phyloP scores from a whole-genome alignment of 2,113 vertebrate species.

The Echinops telfairi region DNA sequence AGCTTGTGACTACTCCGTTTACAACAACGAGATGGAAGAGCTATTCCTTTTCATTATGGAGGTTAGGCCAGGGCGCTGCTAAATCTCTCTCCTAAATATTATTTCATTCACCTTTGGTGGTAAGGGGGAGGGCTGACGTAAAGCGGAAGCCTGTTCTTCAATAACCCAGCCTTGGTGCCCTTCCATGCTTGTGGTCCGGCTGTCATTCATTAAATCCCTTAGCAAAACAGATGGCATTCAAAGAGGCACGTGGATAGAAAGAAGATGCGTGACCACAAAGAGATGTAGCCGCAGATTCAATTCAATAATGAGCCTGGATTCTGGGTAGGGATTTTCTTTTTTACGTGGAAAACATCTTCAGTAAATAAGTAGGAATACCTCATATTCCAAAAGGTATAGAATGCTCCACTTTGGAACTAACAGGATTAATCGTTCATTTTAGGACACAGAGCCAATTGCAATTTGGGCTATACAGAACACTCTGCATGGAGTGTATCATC shows the following conservation, averaged over 20 bases:
- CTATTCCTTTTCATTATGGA: slow-evolving; percentile 55
- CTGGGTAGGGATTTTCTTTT: slow-evolving; percentile 2
- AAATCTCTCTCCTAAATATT: slow-evolving; percentile 53
- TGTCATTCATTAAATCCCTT: slow-evolving; percentile 53
- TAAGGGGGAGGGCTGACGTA: not conserved
- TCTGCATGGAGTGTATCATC: not conserved
- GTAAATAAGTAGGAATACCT: slow-evolving; percentile 48
- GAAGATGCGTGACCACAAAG: slow-evolving; percentile 36
- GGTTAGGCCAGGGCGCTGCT: slow-evolving; percentile 43
- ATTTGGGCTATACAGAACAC: not conserved
- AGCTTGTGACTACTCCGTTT: slow-evolving; percentile 63
- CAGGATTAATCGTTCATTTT: slow-evolving; percentile 63
- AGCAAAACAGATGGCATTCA: slow-evolving; percentile 42
- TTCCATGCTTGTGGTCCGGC: not conserved
- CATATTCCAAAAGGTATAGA: not conserved
- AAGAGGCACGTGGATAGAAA: slow-evolving; percentile 1
- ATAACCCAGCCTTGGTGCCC: not conserved
- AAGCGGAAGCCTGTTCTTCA: slow-evolving; percentile 53
- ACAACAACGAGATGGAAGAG: slow-evolving; percentile 54
- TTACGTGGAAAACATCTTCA: slow-evolving; percentile 14
- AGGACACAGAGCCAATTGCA: slow-evolving; percentile 11
- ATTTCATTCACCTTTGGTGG: slow-evolving; percentile 36
- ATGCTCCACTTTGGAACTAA: not conserved
- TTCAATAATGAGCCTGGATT: slow-evolving; percentile 15
- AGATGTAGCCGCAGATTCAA: not conserved